These are phyloP conservation scores for Dicaeum eximium DNA, from an alignment of 2,113 vertebrate genomes.

Conservation along the genomic window DNA sequence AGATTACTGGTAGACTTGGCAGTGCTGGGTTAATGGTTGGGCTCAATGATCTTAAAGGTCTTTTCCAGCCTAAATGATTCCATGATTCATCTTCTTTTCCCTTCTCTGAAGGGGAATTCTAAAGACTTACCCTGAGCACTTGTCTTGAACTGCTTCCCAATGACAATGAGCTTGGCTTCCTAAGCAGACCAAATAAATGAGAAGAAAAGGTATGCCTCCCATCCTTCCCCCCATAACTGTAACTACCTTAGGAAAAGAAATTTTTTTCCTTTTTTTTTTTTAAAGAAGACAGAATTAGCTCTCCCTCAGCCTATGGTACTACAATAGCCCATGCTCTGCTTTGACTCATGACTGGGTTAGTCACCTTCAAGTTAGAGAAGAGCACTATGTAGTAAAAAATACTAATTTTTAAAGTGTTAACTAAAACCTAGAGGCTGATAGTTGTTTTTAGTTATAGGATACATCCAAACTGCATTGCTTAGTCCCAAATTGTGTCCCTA, in stretches of 20 bases:
- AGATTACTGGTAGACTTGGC: neutral
- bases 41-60: neutral
- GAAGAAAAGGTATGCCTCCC: neutral
- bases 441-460: neutral
- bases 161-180: neutral
- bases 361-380: neutral
- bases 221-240: neutral
- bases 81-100: neutral
- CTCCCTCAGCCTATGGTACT: neutral
- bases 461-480: neutral
- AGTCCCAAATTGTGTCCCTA: neutral
- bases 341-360: neutral
- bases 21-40: neutral
- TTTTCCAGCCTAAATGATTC: neutral
- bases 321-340: neutral
- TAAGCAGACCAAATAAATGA: neutral
- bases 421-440: neutral
- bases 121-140: neutral
- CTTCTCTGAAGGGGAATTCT: accelerated
- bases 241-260: neutral
- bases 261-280: neutral
- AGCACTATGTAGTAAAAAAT: neutral
- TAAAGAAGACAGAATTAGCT: neutral
- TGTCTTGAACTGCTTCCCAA: neutral
- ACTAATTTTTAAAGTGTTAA: neutral